phyloP scores from a whole-genome alignment of 1,140 invertebrate genomes.

The Phenacoccus solenopsis region DNA sequence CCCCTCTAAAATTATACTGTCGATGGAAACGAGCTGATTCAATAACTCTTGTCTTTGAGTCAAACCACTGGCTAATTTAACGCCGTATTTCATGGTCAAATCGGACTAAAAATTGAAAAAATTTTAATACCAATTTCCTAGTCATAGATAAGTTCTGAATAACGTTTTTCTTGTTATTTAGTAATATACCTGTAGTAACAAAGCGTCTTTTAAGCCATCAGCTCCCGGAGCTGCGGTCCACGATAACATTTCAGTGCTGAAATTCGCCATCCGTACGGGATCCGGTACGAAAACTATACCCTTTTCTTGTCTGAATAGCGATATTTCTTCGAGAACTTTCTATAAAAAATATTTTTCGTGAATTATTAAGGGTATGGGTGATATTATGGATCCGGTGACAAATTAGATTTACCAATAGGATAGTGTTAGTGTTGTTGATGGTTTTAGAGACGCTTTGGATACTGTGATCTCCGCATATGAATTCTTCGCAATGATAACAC shows the following conservation, averaged over 20 bases:
- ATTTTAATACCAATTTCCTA: no score
- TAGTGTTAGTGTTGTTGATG: constrained; percentile 40
- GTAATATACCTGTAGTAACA: constrained; percentile 38
- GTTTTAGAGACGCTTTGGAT: constrained; percentile 39
- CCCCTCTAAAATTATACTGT: constrained; percentile 65
- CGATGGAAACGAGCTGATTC: constrained; percentile 54
- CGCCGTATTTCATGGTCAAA: constrained; percentile 44
- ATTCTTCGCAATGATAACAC: constrained; percentile 38
- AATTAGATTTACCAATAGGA: constrained; percentile 21
- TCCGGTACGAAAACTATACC: constrained; percentile 37
- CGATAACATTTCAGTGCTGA: constrained; percentile 43
- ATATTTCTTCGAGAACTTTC: constrained; percentile 42
- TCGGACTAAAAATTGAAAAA: constrained; percentile 11
- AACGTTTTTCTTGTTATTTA: no score
- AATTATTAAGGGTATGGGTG: neutral
- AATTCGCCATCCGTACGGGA: constrained; percentile 28
- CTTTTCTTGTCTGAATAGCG: constrained; percentile 44
- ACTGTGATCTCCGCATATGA: constrained; percentile 41
- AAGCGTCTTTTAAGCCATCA: constrained; percentile 38
- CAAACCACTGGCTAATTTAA: constrained; percentile 39
- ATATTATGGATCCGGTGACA: neutral
- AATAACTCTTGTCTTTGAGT: constrained; percentile 43
- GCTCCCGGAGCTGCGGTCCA: constrained; percentile 47
- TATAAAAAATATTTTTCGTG: neutral
- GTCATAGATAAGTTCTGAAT: no score